Evolutionary conservation across 1,140 invertebrate genomes (phyloP).

Genomic region (Drosophila ohnishii): DNA sequence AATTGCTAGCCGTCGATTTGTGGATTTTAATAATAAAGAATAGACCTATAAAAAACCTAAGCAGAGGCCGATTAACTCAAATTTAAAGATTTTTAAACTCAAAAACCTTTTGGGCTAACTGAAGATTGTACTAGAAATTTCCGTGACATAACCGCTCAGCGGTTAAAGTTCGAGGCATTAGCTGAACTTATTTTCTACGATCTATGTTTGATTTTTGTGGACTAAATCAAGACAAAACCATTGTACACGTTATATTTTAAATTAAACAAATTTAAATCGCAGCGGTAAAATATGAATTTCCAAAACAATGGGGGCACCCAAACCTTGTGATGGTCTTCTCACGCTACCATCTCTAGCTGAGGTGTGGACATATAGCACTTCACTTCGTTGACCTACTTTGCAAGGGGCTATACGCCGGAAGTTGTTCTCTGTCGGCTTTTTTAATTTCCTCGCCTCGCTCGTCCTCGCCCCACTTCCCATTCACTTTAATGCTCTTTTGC

Average conservation of each 20-base stretch:
- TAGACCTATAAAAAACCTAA: background rate
- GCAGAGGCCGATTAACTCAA: background rate
- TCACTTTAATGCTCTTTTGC: slow-evolving; percentile 71
- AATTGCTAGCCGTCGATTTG: too few species aligned
- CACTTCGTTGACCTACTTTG: slow-evolving; percentile 62
- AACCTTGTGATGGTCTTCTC: background rate
- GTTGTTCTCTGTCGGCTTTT: slow-evolving; percentile 49
- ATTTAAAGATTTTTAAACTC: background rate
- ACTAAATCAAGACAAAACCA: too few species aligned
- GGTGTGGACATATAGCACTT: slow-evolving; percentile 24
- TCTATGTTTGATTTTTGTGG: too few species aligned
- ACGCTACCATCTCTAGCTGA: slow-evolving; percentile 15
- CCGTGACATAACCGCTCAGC: too few species aligned
- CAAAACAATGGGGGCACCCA: too few species aligned
- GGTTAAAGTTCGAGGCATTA: too few species aligned
- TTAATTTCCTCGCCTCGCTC: slow-evolving; percentile 65
- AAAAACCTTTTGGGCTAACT: background rate
- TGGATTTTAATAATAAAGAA: background rate
- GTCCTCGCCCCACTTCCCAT: slow-evolving; percentile 39
- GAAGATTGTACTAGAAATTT: background rate
- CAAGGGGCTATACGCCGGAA: slow-evolving; percentile 8
- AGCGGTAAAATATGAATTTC: too few species aligned
- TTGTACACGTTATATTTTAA: too few species aligned
- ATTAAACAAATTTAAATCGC: too few species aligned
- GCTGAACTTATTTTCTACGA: background rate